These are phyloP conservation scores for Callipepla californica DNA, from an alignment of 2,113 vertebrate genomes.

Conservation along the genomic window DNA sequence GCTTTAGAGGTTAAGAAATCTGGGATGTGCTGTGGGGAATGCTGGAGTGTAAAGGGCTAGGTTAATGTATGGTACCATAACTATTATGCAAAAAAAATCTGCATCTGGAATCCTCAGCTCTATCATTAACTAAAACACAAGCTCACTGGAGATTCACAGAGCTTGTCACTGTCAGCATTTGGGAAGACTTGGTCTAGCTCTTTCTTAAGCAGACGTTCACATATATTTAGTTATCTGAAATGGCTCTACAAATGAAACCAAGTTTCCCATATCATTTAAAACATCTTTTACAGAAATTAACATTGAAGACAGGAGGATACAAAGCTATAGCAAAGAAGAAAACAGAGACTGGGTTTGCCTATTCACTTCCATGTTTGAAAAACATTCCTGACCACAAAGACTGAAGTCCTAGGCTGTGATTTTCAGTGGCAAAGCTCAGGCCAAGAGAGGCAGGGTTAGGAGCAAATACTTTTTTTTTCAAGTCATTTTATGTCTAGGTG, in stretches of 20 bases:
- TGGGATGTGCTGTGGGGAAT: neutral
- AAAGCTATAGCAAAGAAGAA: neutral
- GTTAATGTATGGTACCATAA: neutral
- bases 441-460: neutral
- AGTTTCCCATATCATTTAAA: neutral
- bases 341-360: neutral
- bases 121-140: neutral
- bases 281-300: neutral
- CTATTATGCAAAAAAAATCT: neutral
- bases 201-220: neutral
- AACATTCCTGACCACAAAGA: neutral
- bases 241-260: neutral
- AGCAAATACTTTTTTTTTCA: neutral
- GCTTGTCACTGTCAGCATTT: neutral
- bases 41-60: neutral
- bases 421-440: neutral
- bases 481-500: neutral
- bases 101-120: neutral
- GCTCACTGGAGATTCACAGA: neutral
- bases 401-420: neutral
- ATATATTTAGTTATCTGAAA: constrained; percentile 25
- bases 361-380: neutral
- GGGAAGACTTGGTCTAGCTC: neutral
- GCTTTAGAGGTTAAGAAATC: neutral
- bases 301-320: neutral